Percentiles rank a stretch among this genome's conserved stretches.
These are phyloP conservation scores for Chloroceryle inda DNA, from an alignment of 2,797 vertebrate species.

Conservation along the genomic window DNA sequence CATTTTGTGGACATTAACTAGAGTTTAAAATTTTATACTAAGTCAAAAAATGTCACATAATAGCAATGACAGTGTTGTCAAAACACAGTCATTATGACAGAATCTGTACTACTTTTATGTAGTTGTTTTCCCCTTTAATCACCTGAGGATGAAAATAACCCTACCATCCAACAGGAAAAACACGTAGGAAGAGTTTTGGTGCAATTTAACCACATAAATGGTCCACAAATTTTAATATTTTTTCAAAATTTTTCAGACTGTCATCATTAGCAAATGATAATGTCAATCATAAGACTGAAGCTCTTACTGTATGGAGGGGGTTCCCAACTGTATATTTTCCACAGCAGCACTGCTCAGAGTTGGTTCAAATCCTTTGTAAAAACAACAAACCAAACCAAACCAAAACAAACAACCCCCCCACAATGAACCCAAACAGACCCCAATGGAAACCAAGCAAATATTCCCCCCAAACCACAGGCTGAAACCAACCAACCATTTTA, in stretches of 20 bases:
- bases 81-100: background rate
- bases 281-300: background rate
- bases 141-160: background rate
- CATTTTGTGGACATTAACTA: background rate
- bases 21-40: background rate
- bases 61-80: background rate
- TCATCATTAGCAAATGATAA: background rate
- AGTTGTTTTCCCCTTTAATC: background rate
- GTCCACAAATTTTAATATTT: background rate
- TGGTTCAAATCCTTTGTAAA: background rate
- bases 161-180: background rate
- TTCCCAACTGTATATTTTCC: background rate
- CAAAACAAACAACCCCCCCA: too few relatives aligned
- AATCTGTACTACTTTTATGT: background rate
- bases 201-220: background rate
- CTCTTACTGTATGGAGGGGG: background rate
- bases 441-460: background rate
- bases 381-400: too few relatives aligned
- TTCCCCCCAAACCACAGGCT: background rate
- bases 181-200: background rate
- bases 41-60: background rate
- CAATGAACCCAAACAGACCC: background rate
- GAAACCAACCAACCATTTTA: background rate
- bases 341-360: background rate
- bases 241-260: background rate